Base-by-base conservation (phyloP, 2,797 vertebrate species). In the Stomatorhinus walkeri region DNA sequence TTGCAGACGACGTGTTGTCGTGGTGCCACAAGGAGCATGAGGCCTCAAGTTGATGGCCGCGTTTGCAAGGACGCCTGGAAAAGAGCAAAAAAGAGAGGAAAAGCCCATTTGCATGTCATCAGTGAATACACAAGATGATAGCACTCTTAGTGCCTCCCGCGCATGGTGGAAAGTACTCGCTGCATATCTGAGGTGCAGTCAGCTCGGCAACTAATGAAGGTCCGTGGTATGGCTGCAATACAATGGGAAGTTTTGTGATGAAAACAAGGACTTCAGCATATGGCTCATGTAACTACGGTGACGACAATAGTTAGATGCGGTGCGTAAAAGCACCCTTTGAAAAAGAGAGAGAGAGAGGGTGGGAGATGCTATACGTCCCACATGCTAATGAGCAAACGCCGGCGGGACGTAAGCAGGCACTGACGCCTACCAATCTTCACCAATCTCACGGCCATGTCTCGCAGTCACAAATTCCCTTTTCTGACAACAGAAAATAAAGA, bases 161-260 rank as follows among this genome's bases (percentile, higher is more conserved):
- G 40, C 40, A 9, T 46, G 36, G 4, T n/a, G 40, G 36, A 19
- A n/a, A 79, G 72, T 9, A 19, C 72, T 40, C 40, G 2, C 36
- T 81, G 76, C 7, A 9, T 8, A n/a, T 79, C 72, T 19, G 36
- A 43, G 19, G 76, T 81, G 16, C 16, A 91, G 91, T 52, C 22
- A 4, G 72, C 36, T 40, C 16, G 5, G 16, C 6, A 79, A 19
- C 16, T 91, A 90, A 54, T 86, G 90, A 84, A 90, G 94, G 92
- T 88, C 91, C 87, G 4, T 81, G 72, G 61, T 84, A 90, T 64
- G 64, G 90, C 91, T 32, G 64, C 90, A 91, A 94, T 32, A 94
- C 94, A 95, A 94, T 94, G 92, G 59, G 49, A 90, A 91, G 93
- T 91, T 94, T 94, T 94, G 94, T 90, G 93, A 89, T 89, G 92